Evolutionary conservation across 1,140 invertebrate genomes (phyloP), one percentile per base, ranked within the genome.

Genomic region (Aphaenogaster ashmeadi): DNA sequence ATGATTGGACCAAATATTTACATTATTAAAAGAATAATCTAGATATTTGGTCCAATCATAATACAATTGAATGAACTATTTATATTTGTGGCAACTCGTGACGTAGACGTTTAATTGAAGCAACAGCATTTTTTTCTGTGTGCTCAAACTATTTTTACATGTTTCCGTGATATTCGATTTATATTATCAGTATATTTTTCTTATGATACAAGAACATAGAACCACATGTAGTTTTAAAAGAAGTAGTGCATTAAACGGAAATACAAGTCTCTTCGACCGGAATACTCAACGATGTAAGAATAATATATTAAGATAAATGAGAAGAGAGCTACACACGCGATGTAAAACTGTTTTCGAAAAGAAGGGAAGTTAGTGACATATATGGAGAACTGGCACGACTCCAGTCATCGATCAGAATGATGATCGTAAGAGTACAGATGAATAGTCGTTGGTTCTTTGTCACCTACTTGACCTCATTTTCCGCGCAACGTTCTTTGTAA

Each of bases 351-450:
- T 0, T 27, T 41, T 27, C 0, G n/a, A 21, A 58, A 11, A 38
- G 58, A 13, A 75, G 1, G 47, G 15, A 13, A 60, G 21, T 18
- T 7, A 36, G 38, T 64, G 54, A 67, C 60, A 50, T 62, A 41
- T 78, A 79, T 71, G 72, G 36, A 44, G 56, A 72, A 47, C 3
- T 50, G 36, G 69, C 18, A 50, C 50, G 18, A 60, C 21, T n/a
- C 33, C 11, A 36, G 8, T 72, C 66, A 75, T 78, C 84, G 77
- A 84, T 90, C 66, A 33, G 47, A 54, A 90, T n/a, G 69, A 87
- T 87, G 75, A 81, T 89, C 33, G 13, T 64, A 15, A 47, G 62
- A 64, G 52, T 77, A 78, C 71, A 60, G 71, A 87, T 78, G 52
- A 84, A 79, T 54, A 44, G 56, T 36, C 44, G 56, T 62, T 56